phyloP scores from a whole-genome alignment of 2,888 invertebrate species.

The Pseudanteris insignis region DNA sequence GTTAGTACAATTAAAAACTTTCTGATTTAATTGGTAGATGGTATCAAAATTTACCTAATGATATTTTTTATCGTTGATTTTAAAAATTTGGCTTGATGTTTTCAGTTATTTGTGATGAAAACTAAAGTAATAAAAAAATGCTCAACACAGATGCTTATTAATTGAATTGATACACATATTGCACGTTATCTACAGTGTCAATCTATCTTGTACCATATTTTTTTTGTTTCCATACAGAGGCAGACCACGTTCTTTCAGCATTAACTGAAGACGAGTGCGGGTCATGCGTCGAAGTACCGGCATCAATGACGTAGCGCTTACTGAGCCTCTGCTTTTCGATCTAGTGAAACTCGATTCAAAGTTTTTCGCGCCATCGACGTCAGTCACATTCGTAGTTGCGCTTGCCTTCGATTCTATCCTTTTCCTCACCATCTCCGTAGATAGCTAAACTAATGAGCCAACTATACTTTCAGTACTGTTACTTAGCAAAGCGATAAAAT shows the following conservation, averaged over 20 bases:
- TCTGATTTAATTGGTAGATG: too few species aligned
- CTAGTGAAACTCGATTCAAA: conserved; percentile 50
- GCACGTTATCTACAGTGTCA: conserved; percentile 31
- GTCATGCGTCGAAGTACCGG: conserved; percentile 56
- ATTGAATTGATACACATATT: conserved; percentile 30
- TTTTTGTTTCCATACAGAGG: conserved; percentile 57
- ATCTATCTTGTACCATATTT: conserved; percentile 56
- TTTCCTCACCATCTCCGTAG: conserved; percentile 55
- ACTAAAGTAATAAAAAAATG: conserved; percentile 16
- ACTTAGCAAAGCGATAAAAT: too few species aligned
- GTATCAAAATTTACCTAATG: too few species aligned
- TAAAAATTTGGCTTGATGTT: neutral
- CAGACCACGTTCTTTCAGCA: conserved; percentile 59
- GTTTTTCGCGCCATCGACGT: conserved; percentile 52
- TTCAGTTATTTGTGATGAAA: conserved; percentile 34
- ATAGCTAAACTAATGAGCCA: conserved; percentile 45
- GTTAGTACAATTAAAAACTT: too few species aligned
- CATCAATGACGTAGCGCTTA: conserved; percentile 50
- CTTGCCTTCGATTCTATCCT: conserved; percentile 56
- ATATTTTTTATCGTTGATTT: too few species aligned
- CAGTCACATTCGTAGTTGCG: conserved; percentile 50
- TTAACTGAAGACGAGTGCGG: conserved; percentile 57
- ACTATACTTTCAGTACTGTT: conserved; percentile 23
- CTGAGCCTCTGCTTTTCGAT: conserved; percentile 49
- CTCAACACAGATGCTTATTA: conserved; percentile 37